phyloP scores from a whole-genome alignment of 2,113 vertebrate species.

The Eretmochelys imbricata region DNA sequence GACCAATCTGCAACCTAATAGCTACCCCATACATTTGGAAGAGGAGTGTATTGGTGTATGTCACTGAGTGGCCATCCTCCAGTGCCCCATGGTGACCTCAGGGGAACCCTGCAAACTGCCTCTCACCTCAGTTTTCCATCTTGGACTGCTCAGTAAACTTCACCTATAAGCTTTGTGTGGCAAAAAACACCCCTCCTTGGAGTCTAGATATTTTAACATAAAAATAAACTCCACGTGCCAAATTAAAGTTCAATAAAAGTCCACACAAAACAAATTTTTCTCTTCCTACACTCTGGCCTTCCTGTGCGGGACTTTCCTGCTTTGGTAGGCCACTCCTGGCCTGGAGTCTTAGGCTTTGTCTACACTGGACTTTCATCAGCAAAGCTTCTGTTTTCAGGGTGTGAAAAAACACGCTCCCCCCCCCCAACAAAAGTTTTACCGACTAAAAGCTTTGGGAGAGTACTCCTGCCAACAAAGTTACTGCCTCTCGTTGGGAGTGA shows the following conservation, averaged over 20 bases:
- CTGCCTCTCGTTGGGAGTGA: no score
- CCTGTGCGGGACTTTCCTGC: not conserved
- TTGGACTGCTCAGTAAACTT: not conserved
- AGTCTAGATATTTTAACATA: not conserved
- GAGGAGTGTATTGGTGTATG: not conserved
- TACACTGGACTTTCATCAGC: no score
- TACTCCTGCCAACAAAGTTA: no score
- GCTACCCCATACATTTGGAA: not conserved
- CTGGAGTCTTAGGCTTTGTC: not conserved
- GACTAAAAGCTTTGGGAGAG: no score
- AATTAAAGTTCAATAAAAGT: not conserved
- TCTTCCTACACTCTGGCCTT: not conserved
- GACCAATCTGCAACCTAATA: not conserved
- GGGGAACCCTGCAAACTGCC: not conserved
- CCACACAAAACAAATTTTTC: not conserved
- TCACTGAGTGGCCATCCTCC: not conserved
- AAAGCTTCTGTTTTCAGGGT: no score
- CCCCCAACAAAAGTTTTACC: no score
- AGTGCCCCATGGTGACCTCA: not conserved
- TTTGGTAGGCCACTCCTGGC: not conserved
- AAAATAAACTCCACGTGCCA: not conserved
- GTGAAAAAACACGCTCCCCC: no score
- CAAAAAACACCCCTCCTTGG: no score
- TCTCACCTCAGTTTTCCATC: not conserved
- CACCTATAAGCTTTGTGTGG: not conserved